Conservation (phyloP, 2,113 vertebrate species). For the Tor tambroides region DNA sequence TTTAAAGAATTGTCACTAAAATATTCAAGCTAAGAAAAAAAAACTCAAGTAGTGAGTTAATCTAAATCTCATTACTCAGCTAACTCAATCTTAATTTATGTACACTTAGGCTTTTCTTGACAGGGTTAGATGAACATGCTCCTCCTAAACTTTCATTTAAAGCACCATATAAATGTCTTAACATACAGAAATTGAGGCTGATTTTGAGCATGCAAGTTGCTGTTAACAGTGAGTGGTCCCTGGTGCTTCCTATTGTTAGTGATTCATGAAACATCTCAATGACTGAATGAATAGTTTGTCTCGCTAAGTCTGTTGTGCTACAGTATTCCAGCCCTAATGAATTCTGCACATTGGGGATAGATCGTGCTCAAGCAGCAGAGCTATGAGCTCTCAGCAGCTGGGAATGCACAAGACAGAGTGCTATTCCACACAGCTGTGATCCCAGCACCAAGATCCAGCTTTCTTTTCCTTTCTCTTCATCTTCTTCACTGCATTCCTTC, state of each 20-base stretch:
- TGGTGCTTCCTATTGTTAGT: neutral
- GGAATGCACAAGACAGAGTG: conserved; percentile 43
- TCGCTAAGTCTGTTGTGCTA: neutral
- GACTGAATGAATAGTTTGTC: neutral
- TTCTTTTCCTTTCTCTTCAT: conserved; percentile 42
- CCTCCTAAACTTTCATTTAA: neutral
- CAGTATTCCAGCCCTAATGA: conserved; percentile 25
- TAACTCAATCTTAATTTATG: too few species aligned
- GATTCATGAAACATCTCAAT: conserved; percentile 30
- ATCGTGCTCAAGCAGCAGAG: conserved; percentile 1
- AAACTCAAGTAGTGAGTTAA: too few species aligned
- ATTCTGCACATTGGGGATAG: conserved; percentile 38
- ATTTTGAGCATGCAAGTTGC: neutral
- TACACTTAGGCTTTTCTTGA: neutral
- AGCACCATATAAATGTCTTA: neutral
- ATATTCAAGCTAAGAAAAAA: neutral
- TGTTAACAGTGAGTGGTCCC: conserved; percentile 22
- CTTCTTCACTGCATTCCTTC: conserved; percentile 50
- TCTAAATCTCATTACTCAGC: too few species aligned
- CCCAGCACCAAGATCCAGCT: conserved; percentile 39
- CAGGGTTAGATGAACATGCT: neutral
- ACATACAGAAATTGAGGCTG: too few species aligned
- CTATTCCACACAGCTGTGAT: conserved; percentile 51
- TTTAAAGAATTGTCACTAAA: too few species aligned
- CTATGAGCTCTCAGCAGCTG: conserved; percentile 36